Conservation (phyloP, 1,140 invertebrate species). For the Aricia agestis region DNA sequence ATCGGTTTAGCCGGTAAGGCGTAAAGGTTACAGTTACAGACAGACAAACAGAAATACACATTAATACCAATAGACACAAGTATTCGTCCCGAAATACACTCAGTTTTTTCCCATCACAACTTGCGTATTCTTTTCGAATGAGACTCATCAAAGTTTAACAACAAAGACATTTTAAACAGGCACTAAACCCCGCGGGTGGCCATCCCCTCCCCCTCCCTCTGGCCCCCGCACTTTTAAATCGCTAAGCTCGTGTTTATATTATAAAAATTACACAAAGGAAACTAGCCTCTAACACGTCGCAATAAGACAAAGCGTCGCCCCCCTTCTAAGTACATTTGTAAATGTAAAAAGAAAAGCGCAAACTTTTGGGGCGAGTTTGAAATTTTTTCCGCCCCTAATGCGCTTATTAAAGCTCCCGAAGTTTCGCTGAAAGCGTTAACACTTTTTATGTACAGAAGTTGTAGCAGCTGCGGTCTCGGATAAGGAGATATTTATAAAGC, state of each 20-base stretch:
- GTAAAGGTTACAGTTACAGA: too few species aligned
- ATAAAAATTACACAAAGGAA: slow-evolving; percentile 36
- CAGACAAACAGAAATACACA: too few species aligned
- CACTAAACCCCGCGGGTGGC: slow-evolving; percentile 45
- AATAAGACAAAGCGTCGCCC: slow-evolving; percentile 33
- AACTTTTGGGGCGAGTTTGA: slow-evolving; percentile 69
- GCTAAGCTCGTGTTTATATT: slow-evolving; percentile 60
- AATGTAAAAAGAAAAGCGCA: slow-evolving; percentile 75
- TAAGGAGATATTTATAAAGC: neutral
- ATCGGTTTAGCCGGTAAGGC: too few species aligned
- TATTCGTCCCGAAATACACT: too few species aligned
- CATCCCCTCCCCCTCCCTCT: slow-evolving; percentile 15
- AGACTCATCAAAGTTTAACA: neutral
- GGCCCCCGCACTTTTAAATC: slow-evolving; percentile 57
- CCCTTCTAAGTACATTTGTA: slow-evolving; percentile 71
- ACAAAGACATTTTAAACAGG: slow-evolving; percentile 10
- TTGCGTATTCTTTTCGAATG: too few species aligned
- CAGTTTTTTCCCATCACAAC: too few species aligned
- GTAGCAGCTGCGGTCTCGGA: neutral
- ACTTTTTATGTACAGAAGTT: neutral
- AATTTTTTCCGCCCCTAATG: slow-evolving; percentile 72
- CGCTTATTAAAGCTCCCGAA: slow-evolving; percentile 55
- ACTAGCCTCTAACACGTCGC: slow-evolving; percentile 27
- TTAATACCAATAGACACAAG: too few species aligned
- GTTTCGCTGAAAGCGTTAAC: neutral